Base-by-base conservation (phyloP, 2,797 vertebrate genomes). In the Thamnophis elegans region DNA sequence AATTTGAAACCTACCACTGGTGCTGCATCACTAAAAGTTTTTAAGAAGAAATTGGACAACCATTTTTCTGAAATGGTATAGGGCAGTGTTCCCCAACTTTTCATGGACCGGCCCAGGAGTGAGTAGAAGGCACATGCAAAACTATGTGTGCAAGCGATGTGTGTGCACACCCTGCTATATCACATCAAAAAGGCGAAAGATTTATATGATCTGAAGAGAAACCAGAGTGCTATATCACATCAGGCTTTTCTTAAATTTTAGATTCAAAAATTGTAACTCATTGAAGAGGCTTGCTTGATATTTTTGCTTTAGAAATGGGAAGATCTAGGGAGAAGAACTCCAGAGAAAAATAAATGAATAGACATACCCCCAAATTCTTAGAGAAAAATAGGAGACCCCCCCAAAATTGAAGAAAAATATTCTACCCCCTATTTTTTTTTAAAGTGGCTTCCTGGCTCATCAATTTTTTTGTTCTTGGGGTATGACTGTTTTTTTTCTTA, bases 151-250 rank as follows among this genome's bases (percentile, higher is more conserved):
- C 9, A 22, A 25, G 22, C 3, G 58, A 22, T 1, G 2, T 25
- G 22, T 13, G 54, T 9, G 3, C 1, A 0, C 3, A 1, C 54
- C 54, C 13, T 55, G n/a, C n/a, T n/a, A n/a, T n/a, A n/a, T n/a
- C n/a, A n/a, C n/a, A n/a, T n/a, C n/a, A n/a, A n/a, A n/a, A n/a
- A n/a, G n/a, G n/a, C n/a, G n/a, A n/a, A n/a, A n/a, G n/a, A n/a
- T n/a, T n/a, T n/a, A n/a, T n/a, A n/a, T n/a, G n/a, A n/a, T n/a
- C n/a, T n/a, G n/a, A n/a, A n/a, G n/a, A n/a, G n/a, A n/a, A n/a
- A n/a, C n/a, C n/a, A n/a, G n/a, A n/a, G n/a, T n/a, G n/a, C n/a
- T n/a, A n/a, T n/a, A 4, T 56, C 55, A 18, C 55, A 56, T 85
- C 9, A 36, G 10, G 0, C 36, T 51, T 28, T 91, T 91, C 16